These are phyloP conservation scores for Liposcelis brunnea DNA, from an alignment of 2,888 invertebrate genomes.

Conservation along the genomic window DNA sequence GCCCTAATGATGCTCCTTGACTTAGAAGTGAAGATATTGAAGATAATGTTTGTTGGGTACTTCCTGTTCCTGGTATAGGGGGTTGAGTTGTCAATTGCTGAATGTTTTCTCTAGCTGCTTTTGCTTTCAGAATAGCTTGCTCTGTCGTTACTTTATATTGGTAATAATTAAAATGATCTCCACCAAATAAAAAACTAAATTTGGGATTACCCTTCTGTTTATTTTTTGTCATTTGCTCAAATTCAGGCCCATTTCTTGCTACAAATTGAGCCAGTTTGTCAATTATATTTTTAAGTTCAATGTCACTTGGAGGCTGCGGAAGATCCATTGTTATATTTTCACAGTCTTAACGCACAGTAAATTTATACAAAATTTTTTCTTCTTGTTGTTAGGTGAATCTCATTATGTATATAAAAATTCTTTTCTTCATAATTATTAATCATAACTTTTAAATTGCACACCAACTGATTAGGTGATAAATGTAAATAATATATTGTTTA, in stretches of 20 bases:
- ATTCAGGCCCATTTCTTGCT: conserved; percentile 97
- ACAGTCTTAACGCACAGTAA: too few relatives aligned
- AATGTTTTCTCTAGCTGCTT: not conserved
- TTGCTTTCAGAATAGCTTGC: conserved; percentile 46
- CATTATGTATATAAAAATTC: too few relatives aligned
- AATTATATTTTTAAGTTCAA: conserved; percentile 89
- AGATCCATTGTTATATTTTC: conserved; percentile 3
- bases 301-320: conserved; percentile 36
- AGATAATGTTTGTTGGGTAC: too few relatives aligned
- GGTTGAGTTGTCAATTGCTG: conserved; percentile 8
- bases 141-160: conserved; percentile 90
- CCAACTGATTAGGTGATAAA: too few relatives aligned
- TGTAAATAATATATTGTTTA: too few relatives aligned
- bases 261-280: conserved; percentile 98
- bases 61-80: conserved; percentile 10
- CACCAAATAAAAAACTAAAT: conserved; percentile 93
- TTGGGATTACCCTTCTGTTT: conserved; percentile 97
- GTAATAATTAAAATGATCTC: conserved; percentile 90
- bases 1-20: conserved; percentile 10
- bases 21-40: too few relatives aligned
- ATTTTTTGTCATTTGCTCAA: conserved; percentile 96
- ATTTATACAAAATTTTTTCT: too few relatives aligned
- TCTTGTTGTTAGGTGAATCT: too few relatives aligned
- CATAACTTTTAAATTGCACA: too few relatives aligned
- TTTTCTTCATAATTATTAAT: too few relatives aligned